Percentiles rank a stretch among this genome's conserved stretches.
phyloP scores from a whole-genome alignment of 37 sponge, comb jelly and placozoan species.

The Crambe crambe region DNA sequence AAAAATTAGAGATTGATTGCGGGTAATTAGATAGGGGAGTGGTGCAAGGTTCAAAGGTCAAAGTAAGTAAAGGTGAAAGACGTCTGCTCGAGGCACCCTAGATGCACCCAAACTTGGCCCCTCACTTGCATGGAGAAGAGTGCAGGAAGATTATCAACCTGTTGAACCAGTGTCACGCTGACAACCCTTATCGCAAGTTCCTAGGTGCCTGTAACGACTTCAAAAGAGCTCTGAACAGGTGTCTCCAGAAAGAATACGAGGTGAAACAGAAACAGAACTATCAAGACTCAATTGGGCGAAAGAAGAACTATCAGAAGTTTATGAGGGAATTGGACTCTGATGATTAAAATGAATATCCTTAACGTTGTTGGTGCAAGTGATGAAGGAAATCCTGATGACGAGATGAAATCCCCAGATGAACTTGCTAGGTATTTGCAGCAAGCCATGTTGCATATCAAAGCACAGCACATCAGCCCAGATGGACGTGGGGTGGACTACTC shows the following conservation, averaged over 20 bases:
- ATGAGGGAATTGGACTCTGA: not conserved
- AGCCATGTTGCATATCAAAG: slow-evolving; percentile 66
- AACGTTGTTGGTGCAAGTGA: not conserved
- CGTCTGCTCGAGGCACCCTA: too few species aligned
- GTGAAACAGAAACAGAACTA: slow-evolving; percentile 35
- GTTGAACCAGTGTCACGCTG: slow-evolving; percentile 70
- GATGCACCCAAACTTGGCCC: slow-evolving; percentile 80
- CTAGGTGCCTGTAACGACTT: slow-evolving; percentile 80
- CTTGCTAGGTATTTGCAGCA: slow-evolving; percentile 58
- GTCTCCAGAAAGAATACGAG: slow-evolving; percentile 71
- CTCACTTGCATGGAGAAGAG: slow-evolving; percentile 73
- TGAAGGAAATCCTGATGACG: not conserved
- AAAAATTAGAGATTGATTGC: too few species aligned
- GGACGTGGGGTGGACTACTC: slow-evolving; percentile 77
- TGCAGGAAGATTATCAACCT: slow-evolving; percentile 68
- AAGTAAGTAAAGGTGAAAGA: too few species aligned
- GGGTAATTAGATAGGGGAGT: too few species aligned
- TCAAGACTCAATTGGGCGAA: slow-evolving; percentile 23
- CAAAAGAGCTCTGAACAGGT: slow-evolving; percentile 70
- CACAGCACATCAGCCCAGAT: slow-evolving; percentile 63
- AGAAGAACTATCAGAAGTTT: slow-evolving; percentile 24
- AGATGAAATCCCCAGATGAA: slow-evolving; percentile 12
- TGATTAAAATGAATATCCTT: slow-evolving; percentile 17
- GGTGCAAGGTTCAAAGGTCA: too few species aligned
- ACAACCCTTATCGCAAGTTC: slow-evolving; percentile 68